Evolutionary conservation across 2,113 vertebrate species (phyloP).

Genomic region (Psophia crepitans): DNA sequence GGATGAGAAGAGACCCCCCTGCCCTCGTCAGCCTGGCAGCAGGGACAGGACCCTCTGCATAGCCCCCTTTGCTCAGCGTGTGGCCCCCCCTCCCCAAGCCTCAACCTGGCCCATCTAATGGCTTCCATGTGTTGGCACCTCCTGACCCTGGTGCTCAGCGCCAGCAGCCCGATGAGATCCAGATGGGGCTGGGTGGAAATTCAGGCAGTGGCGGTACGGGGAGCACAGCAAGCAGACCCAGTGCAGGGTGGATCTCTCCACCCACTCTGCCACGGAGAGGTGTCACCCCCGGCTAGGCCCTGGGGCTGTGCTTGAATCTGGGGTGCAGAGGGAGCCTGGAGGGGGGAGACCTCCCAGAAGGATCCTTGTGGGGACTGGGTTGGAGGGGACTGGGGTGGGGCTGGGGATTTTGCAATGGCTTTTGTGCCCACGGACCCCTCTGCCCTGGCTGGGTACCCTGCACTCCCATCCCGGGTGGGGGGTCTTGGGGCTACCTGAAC

Average conservation of each 20-base stretch:
- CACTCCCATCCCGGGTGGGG: accelerated
- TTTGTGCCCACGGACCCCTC: background rate
- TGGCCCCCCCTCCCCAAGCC: background rate
- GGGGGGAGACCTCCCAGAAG: accelerated
- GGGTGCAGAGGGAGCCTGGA: background rate
- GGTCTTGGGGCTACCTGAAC: accelerated
- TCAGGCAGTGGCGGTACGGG: accelerated
- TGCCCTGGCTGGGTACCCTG: background rate
- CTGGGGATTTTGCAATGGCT: background rate
- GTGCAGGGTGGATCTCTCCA: background rate
- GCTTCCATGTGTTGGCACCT: constrained; percentile 53
- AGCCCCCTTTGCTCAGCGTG: background rate
- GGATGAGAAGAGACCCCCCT: background rate
- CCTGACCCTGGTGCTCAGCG: accelerated
- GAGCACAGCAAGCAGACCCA: background rate
- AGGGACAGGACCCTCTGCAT: background rate
- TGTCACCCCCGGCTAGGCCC: background rate
- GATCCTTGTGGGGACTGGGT: background rate
- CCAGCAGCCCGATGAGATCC: background rate
- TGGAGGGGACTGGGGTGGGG: background rate
- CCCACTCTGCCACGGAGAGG: background rate
- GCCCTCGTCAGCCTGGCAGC: background rate
- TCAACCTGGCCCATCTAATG: background rate
- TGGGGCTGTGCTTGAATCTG: accelerated
- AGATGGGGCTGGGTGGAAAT: constrained; percentile 44